phyloP scores from a whole-genome alignment of 2,797 vertebrate genomes.

The Yasuhikotakia modesta region DNA sequence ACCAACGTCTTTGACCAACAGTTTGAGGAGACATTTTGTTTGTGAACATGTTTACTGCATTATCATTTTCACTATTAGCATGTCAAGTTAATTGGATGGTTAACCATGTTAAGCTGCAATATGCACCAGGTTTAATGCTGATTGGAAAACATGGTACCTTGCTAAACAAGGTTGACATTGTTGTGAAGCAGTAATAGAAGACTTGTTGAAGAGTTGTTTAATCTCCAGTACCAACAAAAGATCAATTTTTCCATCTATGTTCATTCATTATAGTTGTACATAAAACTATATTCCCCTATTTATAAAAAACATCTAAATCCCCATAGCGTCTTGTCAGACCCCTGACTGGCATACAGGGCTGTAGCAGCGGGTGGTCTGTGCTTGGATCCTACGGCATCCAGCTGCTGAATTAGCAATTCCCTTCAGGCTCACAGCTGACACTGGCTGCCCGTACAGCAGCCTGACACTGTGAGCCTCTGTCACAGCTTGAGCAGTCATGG shows the following conservation, averaged over 20 bases:
- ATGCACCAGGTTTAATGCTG: no score
- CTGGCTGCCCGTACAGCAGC: conserved; percentile 53
- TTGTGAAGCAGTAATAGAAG: no score
- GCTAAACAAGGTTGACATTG: no score
- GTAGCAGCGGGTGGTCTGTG: conserved; percentile 45
- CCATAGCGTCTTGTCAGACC: conserved; percentile 7
- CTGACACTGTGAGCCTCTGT: conserved; percentile 63
- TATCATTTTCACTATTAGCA: not conserved
- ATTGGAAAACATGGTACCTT: no score
- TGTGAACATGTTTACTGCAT: not conserved
- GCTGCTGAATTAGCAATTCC: conserved; percentile 56
- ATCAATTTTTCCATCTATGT: not conserved
- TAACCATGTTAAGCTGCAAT: no score
- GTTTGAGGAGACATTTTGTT: no score
- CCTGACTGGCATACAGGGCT: conserved; percentile 34
- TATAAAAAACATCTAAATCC: conserved; percentile 30
- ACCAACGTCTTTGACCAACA: no score
- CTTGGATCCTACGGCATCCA: conserved; percentile 53
- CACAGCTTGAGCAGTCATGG: conserved; percentile 71
- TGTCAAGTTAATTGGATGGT: not conserved
- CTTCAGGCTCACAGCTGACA: conserved; percentile 55
- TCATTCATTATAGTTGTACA: no score
- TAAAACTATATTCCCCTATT: not conserved
- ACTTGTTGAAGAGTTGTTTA: no score
- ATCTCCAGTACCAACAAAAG: no score